Conservation (phyloP, 2,888 invertebrate species). For the Amblyteles armatorius region DNA sequence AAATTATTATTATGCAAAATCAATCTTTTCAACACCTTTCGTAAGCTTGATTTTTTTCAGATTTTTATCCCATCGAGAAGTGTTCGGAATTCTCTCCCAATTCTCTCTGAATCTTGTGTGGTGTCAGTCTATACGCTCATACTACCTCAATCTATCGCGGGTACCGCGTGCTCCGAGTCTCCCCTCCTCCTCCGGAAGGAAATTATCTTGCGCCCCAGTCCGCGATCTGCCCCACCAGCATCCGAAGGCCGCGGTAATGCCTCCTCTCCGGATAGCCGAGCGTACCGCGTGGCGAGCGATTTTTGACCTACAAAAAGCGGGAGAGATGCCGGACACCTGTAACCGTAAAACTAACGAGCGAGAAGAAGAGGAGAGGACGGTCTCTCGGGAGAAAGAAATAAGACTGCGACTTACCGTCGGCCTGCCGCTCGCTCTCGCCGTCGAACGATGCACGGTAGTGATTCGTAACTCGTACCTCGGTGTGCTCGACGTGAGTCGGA, state of each 20-base stretch:
- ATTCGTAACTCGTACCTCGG: conserved; percentile 47
- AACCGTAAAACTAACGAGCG: conserved; percentile 66
- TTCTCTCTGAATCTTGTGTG: no score
- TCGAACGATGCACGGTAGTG: conserved; percentile 52
- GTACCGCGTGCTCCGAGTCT: conserved; percentile 31
- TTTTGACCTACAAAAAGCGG: conserved; percentile 78
- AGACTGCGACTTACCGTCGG: conserved; percentile 24
- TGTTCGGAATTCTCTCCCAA: no score
- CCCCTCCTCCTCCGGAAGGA: conserved; percentile 23
- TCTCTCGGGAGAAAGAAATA: conserved; percentile 46
- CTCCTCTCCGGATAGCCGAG: conserved; percentile 44
- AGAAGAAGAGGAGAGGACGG: conserved; percentile 60
- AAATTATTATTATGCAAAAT: no score
- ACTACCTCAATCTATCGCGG: conserved; percentile 9
- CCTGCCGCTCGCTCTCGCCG: conserved; percentile 50
- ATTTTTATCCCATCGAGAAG: no score
- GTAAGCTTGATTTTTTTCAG: no score
- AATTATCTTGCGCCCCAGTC: conserved; percentile 24
- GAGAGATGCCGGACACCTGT: conserved; percentile 68
- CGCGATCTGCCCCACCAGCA: conserved; percentile 22
- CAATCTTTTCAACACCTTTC: no score
- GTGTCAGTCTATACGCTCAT: no score
- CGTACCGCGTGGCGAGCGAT: conserved; percentile 72
- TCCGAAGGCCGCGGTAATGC: neutral
- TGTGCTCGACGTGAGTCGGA: conserved; percentile 47